Conservation (phyloP, 2,797 vertebrate species). For the Ciconia nigra region DNA sequence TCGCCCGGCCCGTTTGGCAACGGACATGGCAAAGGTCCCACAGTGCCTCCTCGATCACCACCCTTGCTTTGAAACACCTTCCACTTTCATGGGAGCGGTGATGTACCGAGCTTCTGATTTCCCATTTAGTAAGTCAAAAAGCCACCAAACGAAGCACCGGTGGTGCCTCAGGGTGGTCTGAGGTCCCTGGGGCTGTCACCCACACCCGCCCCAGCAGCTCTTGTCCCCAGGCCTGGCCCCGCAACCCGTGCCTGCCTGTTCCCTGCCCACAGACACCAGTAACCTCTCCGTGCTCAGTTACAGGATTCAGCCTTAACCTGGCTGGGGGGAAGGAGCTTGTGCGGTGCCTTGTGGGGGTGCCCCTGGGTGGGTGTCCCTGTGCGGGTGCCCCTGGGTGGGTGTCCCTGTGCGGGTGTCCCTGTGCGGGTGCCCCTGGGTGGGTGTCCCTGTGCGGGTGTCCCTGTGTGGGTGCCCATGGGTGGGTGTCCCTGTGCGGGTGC, state of each 20-base stretch:
- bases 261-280: not conserved
- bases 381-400: rapidly evolving
- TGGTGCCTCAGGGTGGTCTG: not conserved
- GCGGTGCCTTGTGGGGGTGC: rapidly evolving
- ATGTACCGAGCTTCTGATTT: not conserved
- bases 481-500: not conserved
- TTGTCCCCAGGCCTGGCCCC: not conserved
- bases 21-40: not conserved
- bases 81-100: not conserved
- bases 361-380: not conserved
- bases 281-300: not conserved
- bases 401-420: rapidly evolving
- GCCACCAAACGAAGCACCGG: rapidly evolving
- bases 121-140: not conserved
- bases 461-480: not conserved
- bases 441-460: not conserved
- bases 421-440: rapidly evolving
- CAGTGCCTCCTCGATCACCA: not conserved
- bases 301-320: not conserved
- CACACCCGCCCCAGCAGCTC: not conserved
- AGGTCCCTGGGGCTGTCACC: not conserved
- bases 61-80: not conserved
- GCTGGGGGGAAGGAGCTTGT: not conserved
- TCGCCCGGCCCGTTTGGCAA: not conserved
- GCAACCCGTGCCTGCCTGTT: not conserved